phyloP scores from a whole-genome alignment of 2,113 vertebrate species.

The Abramis brama region DNA sequence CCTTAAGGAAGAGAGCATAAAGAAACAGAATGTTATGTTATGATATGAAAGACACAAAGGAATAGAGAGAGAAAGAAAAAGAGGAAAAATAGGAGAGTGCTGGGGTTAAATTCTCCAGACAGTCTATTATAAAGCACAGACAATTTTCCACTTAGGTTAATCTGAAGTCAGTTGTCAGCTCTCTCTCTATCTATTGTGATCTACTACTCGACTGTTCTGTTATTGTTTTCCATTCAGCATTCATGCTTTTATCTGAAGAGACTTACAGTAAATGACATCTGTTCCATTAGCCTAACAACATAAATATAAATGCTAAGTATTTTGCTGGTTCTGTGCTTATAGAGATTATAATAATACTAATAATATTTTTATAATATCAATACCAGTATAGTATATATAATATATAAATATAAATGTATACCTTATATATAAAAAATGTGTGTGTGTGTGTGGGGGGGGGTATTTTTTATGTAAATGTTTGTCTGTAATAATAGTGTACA shows the following conservation, averaged over 20 bases:
- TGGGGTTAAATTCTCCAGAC: constrained; percentile 34
- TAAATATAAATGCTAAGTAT: background rate
- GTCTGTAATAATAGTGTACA: too few relatives aligned
- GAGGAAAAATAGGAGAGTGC: background rate
- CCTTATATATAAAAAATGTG: too few relatives aligned
- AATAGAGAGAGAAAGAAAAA: background rate
- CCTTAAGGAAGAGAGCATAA: constrained; percentile 62
- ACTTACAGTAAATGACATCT: constrained; percentile 1
- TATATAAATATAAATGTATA: too few relatives aligned
- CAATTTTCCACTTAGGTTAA: constrained; percentile 26
- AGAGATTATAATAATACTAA: background rate
- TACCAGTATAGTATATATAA: too few relatives aligned
- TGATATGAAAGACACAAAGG: constrained; percentile 15
- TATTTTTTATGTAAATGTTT: too few relatives aligned
- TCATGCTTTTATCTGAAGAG: constrained; percentile 18
- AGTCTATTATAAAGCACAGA: constrained; percentile 11
- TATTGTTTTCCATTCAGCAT: constrained; percentile 22
- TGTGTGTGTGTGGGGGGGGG: too few relatives aligned
- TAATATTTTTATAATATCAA: too few relatives aligned
- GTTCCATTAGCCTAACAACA: background rate
- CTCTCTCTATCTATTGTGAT: constrained; percentile 25
- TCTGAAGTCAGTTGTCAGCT: background rate
- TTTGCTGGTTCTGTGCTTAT: background rate
- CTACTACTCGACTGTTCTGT: background rate
- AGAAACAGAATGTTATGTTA: constrained; percentile 11